phyloP scores from a whole-genome alignment of 2,888 invertebrate species.

The Blomia tropicalis region DNA sequence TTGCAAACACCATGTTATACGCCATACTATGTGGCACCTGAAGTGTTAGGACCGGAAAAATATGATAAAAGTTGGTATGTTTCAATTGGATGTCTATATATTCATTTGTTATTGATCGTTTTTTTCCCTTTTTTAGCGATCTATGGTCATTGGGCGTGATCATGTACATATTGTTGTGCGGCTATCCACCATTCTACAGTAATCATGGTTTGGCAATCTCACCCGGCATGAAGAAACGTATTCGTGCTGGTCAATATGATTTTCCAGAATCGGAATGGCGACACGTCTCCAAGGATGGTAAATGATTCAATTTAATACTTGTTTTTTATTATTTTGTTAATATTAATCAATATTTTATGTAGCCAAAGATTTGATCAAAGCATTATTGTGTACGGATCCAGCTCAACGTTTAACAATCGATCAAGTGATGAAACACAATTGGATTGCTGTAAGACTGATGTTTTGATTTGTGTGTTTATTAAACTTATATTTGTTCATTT shows the following conservation, averaged over 20 bases:
- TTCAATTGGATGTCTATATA: background rate
- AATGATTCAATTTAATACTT: background rate
- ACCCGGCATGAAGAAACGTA: constrained; percentile 95
- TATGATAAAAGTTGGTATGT: constrained; percentile 56
- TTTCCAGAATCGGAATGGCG: constrained; percentile 93
- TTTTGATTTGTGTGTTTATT: background rate
- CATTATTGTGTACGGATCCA: constrained; percentile 86
- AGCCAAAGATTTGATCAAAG: constrained; percentile 81
- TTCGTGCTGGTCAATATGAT: constrained; percentile 86
- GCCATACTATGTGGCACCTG: constrained; percentile 83
- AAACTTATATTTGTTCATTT: background rate
- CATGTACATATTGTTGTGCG: constrained; percentile 96
- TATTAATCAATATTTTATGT: background rate
- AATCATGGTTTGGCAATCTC: constrained; percentile 82
- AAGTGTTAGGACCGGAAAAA: constrained; percentile 88
- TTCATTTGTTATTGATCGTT: background rate
- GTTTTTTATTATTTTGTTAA: background rate
- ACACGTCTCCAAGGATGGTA: constrained; percentile 70
- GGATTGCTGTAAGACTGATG: constrained; percentile 55
- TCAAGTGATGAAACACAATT: constrained; percentile 68
- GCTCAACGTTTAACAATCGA: constrained; percentile 72
- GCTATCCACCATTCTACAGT: constrained; percentile 97
- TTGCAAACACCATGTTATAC: constrained; percentile 97
- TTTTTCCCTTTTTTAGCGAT: constrained; percentile 50
- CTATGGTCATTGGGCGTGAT: constrained; percentile 98